Evolutionary conservation across 2,888 invertebrate genomes (phyloP), one percentile per base, ranked within the genome.

Genomic region (Drosophila flavopinicola): DNA sequence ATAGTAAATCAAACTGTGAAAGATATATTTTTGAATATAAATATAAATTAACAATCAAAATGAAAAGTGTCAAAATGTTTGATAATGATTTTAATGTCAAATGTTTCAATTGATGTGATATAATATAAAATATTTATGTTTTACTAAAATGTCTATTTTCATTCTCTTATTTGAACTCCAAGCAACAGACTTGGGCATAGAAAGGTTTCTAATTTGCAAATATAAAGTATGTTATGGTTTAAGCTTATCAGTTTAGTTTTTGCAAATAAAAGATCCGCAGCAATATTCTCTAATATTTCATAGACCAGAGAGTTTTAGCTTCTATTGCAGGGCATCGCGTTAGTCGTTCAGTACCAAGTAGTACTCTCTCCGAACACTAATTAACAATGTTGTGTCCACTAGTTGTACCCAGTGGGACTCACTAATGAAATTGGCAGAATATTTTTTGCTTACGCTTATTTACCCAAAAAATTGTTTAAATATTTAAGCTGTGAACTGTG

Each of bases 381-480:
- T 51, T 39, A 27, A 15, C 13, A 6, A 47, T 20, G 2, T 32
- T 45, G 45, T 10, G n/a, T 29, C 1, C 6, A 9, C n/a, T 6
- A 5, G 7, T 13, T 15, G 15, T 38, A n/a, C 1, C 17, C 3
- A 1, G 13, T 24, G 6, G 11, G 24, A 25, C 25, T 24, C 4
- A 2, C 24, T n/a, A 24, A 25, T 38, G 47, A 47, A 33, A 11
- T 30, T 30, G n/a, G n/a, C 7, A 13, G 6, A 11, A 17, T 3
- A 29, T 6, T 5, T 9, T 6, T 17, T 9, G 2, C 10, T 3
- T 25, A 1, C n/a, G 17, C 7, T 10, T 25, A 37, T 65, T 65
- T 41, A 41, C 25, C 1, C 30, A 45, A 23, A 20, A 51, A 37
- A 45, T 65, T 53, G 35, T 59, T 65, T 44, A 54, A 78, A 83